phyloP scores from a whole-genome alignment of 2,113 vertebrate genomes.

The Oncorhynchus nerka region DNA sequence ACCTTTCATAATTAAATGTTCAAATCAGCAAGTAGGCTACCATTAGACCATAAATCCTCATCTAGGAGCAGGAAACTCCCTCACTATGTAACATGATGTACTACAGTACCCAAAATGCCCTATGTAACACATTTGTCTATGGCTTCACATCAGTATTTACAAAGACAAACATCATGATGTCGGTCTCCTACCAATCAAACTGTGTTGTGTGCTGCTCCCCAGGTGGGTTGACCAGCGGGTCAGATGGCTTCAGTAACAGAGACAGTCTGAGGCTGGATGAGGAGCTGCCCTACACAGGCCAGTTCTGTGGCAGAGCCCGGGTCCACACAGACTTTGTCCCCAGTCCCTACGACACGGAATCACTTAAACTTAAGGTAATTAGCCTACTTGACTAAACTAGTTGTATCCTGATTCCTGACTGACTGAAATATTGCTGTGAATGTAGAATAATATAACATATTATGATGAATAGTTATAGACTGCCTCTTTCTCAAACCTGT shows the following conservation, averaged over 20 bases:
- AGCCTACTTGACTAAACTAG: not conserved
- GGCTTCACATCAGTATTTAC: too few relatives aligned
- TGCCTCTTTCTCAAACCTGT: not conserved
- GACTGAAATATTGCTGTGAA: not conserved
- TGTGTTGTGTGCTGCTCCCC: slow-evolving; percentile 14
- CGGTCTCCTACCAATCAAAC: not conserved
- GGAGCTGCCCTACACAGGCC: slow-evolving; percentile 70
- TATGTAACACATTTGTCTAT: too few relatives aligned
- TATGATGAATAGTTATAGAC: not conserved
- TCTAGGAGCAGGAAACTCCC: not conserved
- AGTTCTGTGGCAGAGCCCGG: slow-evolving; percentile 84
- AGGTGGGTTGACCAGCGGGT: slow-evolving; percentile 91
- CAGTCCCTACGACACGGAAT: slow-evolving; percentile 91
- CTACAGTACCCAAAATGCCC: too few relatives aligned
- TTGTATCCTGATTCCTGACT: not conserved
- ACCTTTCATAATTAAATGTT: not conserved
- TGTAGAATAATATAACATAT: not conserved
- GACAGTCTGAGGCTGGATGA: slow-evolving; percentile 86
- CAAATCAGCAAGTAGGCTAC: not conserved
- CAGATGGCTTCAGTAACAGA: slow-evolving; percentile 84
- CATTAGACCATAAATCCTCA: not conserved
- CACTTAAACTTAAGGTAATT: slow-evolving; percentile 89
- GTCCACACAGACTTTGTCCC: slow-evolving; percentile 92
- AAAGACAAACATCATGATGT: not conserved
- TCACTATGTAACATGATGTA: not conserved